Percentiles rank a stretch among this genome's conserved stretches.
These are phyloP conservation scores for Bellardia pandia DNA, from an alignment of 2,888 invertebrate species.

Conservation along the genomic window DNA sequence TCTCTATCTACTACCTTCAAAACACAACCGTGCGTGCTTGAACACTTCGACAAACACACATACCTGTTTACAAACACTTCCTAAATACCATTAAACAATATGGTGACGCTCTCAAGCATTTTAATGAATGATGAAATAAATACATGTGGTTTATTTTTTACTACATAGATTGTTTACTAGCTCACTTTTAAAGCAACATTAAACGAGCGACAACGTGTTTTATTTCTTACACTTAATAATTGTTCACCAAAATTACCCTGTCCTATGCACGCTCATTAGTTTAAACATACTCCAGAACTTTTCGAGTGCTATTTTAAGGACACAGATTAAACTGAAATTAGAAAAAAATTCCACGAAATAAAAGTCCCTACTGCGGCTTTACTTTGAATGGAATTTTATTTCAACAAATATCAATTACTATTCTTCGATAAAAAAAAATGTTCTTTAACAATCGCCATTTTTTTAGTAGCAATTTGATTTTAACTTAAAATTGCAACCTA, in stretches of 20 bases:
- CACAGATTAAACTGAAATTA: slow-evolving; percentile 73
- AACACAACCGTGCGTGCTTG: slow-evolving; percentile 46
- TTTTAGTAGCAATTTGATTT: slow-evolving; percentile 61
- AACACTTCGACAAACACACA: background rate
- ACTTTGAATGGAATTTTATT: slow-evolving; percentile 51
- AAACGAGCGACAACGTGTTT: background rate
- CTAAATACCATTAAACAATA: slow-evolving; percentile 12
- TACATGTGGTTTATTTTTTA: too few species aligned
- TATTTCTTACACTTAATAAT: background rate
- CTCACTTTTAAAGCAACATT: slow-evolving; percentile 19
- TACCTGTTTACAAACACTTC: slow-evolving; percentile 55
- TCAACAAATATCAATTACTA: slow-evolving; percentile 44
- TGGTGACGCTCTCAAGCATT: slow-evolving; percentile 24
- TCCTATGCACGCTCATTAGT: slow-evolving; percentile 72
- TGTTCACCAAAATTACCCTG: slow-evolving; percentile 23
- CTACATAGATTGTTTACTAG: too few species aligned
- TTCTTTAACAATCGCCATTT: slow-evolving; percentile 38
- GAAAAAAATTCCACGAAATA: slow-evolving; percentile 52
- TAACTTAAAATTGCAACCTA: slow-evolving; percentile 43
- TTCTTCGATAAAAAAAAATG: background rate
- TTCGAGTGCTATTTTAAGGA: slow-evolving; percentile 76
- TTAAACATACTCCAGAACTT: slow-evolving; percentile 62
- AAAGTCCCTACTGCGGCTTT: background rate
- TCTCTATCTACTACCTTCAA: background rate
- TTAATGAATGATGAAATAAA: background rate